phyloP scores from a whole-genome alignment of 2,888 invertebrate species.

The Trachelus stipa region DNA sequence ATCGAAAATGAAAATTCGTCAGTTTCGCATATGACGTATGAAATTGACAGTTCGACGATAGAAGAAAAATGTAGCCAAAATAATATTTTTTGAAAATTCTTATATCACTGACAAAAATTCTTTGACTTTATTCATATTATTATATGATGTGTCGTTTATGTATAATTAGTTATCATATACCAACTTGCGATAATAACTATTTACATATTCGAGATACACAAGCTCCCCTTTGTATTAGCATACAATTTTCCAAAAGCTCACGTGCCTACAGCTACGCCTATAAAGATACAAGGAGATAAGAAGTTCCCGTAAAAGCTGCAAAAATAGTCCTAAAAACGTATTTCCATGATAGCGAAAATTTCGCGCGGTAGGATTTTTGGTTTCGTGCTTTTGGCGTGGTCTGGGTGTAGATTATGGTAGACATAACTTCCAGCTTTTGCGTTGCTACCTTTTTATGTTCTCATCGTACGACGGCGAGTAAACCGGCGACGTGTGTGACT shows the following conservation, averaged over 20 bases:
- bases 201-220: background rate
- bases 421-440: background rate
- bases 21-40: too few species aligned
- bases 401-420: background rate
- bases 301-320: background rate
- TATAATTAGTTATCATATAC: background rate
- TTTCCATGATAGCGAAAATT: background rate
- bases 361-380: background rate
- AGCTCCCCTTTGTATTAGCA: background rate
- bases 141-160: too few species aligned
- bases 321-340: background rate
- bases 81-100: too few species aligned
- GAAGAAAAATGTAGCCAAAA: too few species aligned
- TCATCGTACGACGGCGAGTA: background rate
- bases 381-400: background rate
- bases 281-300: background rate
- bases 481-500: background rate
- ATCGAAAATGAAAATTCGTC: background rate
- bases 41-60: too few species aligned
- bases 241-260: background rate
- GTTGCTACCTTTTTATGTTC: background rate
- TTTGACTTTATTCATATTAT: too few species aligned
- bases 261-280: background rate
- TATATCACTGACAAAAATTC: too few species aligned
- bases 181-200: background rate